Conservation (phyloP, 2,113 vertebrate genomes). For the Ursus arctos region DNA sequence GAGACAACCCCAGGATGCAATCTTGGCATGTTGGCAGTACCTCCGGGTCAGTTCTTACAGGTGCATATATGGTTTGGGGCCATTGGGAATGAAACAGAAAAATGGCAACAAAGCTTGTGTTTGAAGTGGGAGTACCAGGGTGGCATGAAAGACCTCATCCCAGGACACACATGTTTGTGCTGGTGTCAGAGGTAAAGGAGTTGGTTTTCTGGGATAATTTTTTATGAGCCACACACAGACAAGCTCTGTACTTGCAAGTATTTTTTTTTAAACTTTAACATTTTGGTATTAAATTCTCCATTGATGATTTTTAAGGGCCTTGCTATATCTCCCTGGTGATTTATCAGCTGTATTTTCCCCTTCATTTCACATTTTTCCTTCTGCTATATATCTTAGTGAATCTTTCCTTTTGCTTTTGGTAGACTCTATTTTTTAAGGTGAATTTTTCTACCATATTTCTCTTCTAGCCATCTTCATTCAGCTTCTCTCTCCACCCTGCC, state of each 20-base stretch:
- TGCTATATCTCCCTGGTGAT: constrained; percentile 31
- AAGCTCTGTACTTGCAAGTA: background rate
- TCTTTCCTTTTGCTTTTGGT: constrained; percentile 35
- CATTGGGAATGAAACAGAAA: background rate
- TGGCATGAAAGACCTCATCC: background rate
- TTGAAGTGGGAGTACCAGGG: background rate
- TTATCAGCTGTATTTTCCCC: constrained; percentile 54
- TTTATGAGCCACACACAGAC: constrained; percentile 20
- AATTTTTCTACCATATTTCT: constrained; percentile 30
- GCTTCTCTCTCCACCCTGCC: background rate
- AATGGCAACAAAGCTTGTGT: background rate
- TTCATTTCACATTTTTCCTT: constrained; percentile 66
- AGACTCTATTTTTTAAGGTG: background rate
- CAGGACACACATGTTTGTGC: background rate
- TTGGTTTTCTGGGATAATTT: background rate
- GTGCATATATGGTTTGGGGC: background rate
- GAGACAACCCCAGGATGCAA: background rate
- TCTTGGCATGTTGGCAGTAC: background rate
- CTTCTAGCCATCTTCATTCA: background rate
- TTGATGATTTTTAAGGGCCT: constrained; percentile 55
- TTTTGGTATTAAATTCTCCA: constrained; percentile 33
- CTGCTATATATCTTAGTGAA: constrained; percentile 37
- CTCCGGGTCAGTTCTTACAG: background rate
- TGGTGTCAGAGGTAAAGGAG: background rate
- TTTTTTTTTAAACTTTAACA: constrained; percentile 8